Evolutionary conservation across 1,140 invertebrate genomes (phyloP).

Genomic region (Listronotus oregonensis): DNA sequence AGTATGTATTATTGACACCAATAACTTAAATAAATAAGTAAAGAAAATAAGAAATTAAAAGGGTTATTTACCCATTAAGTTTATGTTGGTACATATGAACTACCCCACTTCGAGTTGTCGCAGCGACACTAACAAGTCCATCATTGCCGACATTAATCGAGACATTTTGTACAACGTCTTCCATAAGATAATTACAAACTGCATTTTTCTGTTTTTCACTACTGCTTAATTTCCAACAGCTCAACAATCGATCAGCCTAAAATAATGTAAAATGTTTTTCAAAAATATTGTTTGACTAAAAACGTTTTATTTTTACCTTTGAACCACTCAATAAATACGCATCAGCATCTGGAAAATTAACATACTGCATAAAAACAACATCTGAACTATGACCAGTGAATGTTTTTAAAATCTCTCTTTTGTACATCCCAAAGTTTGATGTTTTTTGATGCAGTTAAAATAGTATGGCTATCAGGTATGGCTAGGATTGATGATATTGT

Average conservation of each 20-base stretch:
- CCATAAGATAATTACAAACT: conserved; percentile 65
- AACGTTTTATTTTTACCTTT: conserved; percentile 39
- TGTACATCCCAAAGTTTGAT: conserved; percentile 71
- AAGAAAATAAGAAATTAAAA: too few relatives aligned
- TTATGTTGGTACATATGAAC: conserved; percentile 77
- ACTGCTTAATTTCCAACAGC: conserved; percentile 65
- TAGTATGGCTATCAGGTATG: conserved; percentile 63
- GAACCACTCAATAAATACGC: conserved; percentile 69
- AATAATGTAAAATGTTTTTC: conserved; percentile 13
- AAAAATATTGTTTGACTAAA: conserved; percentile 6
- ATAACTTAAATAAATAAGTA: too few relatives aligned
- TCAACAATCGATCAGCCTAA: conserved; percentile 62
- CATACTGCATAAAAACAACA: conserved; percentile 61
- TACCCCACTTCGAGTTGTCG: conserved; percentile 73
- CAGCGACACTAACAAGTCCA: conserved; percentile 62
- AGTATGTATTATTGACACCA: too few relatives aligned
- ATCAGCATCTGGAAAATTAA: conserved; percentile 54
- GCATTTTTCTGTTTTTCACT: conserved; percentile 55
- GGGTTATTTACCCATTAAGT: conserved; percentile 67
- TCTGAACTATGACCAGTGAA: conserved; percentile 72
- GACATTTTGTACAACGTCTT: conserved; percentile 67
- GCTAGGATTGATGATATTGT: conserved; percentile 70
- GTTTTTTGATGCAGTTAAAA: conserved; percentile 68
- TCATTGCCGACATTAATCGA: conserved; percentile 57
- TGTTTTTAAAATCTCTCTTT: conserved; percentile 63